Percentiles rank a stretch among this genome's conserved stretches.
phyloP scores from a whole-genome alignment of 2,113 vertebrate species.

The Tamias sibiricus region DNA sequence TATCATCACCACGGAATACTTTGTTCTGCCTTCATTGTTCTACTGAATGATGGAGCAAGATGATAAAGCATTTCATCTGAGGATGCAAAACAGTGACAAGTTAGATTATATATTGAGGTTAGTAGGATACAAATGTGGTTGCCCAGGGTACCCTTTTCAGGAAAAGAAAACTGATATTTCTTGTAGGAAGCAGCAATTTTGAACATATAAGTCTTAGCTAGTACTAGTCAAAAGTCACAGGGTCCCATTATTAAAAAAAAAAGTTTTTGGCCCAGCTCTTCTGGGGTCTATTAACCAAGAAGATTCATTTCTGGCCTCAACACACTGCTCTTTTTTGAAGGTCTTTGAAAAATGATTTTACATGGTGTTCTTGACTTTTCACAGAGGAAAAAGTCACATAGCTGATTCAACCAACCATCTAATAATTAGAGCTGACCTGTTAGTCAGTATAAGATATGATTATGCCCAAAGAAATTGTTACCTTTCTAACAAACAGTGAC shows the following conservation, averaged over 20 bases:
- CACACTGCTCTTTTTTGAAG: not conserved
- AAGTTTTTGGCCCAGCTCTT: slow-evolving; percentile 24
- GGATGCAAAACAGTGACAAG: slow-evolving; percentile 45
- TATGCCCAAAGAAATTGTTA: slow-evolving; percentile 42
- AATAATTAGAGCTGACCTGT: slow-evolving; percentile 38
- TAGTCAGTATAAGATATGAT: slow-evolving; percentile 51
- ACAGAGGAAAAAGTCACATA: not conserved
- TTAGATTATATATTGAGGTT: slow-evolving; percentile 51
- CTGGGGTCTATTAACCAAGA: slow-evolving; percentile 64
- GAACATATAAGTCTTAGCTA: slow-evolving; percentile 25
- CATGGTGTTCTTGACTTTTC: slow-evolving; percentile 38
- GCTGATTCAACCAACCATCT: slow-evolving; percentile 25
- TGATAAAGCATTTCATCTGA: slow-evolving; percentile 54
- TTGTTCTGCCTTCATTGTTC: slow-evolving; percentile 36
- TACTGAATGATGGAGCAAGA: slow-evolving; percentile 31
- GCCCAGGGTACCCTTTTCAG: not conserved
- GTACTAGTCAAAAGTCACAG: slow-evolving; percentile 32
- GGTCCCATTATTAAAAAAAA: slow-evolving; percentile 6
- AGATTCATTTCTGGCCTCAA: slow-evolving; percentile 44
- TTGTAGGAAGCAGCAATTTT: slow-evolving; percentile 59
- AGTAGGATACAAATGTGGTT: slow-evolving; percentile 54
- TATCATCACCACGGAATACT: not conserved
- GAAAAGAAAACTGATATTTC: slow-evolving; percentile 63
- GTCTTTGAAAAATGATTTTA: slow-evolving; percentile 62
- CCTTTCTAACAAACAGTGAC: slow-evolving; percentile 29